Base-by-base conservation (phyloP, 2,888 invertebrate species). In the Ophioninae sp. region DNA sequence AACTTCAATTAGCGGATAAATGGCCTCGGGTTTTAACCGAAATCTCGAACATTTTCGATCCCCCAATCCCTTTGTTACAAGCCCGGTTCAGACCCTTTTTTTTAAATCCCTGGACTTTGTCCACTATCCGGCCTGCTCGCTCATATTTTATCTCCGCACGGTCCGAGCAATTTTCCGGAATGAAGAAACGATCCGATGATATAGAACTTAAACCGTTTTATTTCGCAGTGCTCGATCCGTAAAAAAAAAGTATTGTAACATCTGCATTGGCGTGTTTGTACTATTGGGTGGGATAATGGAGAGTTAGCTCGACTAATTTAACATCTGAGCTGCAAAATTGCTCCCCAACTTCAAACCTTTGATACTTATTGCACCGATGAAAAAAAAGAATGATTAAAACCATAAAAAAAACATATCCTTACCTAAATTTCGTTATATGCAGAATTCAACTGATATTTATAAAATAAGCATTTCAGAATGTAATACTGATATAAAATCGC, bases 1-100 rank as follows among this genome's bases (percentile, higher is more conserved):
- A 85, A 86, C 88, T 87, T 86, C 87, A 87, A 89, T 90, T 88
- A 89, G 82, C 85, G 85, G 87, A 87, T 87, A 87, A 87, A 89
- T 87, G 87, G 88, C 85, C 84, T 86, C 76, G 87, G 87, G 88
- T 86, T 89, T 90, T 85, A 83, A 88, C 86, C 83, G 80, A 64
- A 79, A 74, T 56, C 7, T 13, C 39, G 41, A 41, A 68, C 59
- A 64, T 65, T 81, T 64, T 73, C 65, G 67, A 61, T 61, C 41
- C 39, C n/a, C 76, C 56, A 5, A 21, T 6, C 37, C n/a, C 56
- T 8, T 23, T 44, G 44, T 17, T 44, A 10, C 62, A 23, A 17
- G 62, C 2, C 6, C n/a, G 7, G 50, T 70, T 70, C 65, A 69
- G 67, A 74, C 72, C 64, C 37, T 69, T 44, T 44, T 44, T 57